phyloP scores from a whole-genome alignment of 2,888 invertebrate genomes.

The Lycaena phlaeas region DNA sequence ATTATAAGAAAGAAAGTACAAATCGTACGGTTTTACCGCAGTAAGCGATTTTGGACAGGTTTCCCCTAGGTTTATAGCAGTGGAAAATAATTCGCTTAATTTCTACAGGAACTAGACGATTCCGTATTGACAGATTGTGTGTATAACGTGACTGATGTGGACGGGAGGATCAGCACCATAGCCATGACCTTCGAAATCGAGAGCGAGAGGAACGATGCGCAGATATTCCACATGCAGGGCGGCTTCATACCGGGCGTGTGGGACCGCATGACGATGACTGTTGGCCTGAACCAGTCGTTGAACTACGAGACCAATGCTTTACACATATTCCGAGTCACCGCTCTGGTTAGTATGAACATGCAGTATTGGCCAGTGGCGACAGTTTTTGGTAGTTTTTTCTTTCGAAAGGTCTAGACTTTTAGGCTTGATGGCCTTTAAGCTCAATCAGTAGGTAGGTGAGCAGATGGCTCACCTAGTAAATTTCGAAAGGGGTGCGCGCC shows the following conservation, averaged over 20 bases:
- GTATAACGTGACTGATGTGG: conserved; percentile 50
- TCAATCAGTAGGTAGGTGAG: no score
- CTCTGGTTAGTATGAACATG: conserved; percentile 53
- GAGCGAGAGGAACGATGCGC: conserved; percentile 45
- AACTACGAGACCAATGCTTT: conserved; percentile 61
- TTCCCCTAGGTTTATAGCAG: no score
- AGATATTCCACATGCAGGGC: conserved; percentile 45
- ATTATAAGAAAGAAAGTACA: no score
- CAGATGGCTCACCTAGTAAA: no score
- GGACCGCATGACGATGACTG: conserved; percentile 45
- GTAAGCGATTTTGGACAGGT: no score
- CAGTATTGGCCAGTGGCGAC: no score
- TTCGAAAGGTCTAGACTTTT: no score
- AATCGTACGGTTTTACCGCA: no score
- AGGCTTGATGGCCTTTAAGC: no score
- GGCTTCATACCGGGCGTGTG: conserved; percentile 29
- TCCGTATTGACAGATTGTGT: conserved; percentile 42
- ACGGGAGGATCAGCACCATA: conserved; percentile 55
- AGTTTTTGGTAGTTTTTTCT: no score
- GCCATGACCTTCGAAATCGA: conserved; percentile 48
- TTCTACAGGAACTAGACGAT: conserved; percentile 50
- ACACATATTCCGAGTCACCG: conserved; percentile 69
- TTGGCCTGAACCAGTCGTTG: conserved; percentile 36
- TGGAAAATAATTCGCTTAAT: no score
- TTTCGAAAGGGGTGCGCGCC: no score